These are phyloP conservation scores for Halichoerus grypus DNA, from an alignment of 2,113 vertebrate genomes.

Conservation along the genomic window DNA sequence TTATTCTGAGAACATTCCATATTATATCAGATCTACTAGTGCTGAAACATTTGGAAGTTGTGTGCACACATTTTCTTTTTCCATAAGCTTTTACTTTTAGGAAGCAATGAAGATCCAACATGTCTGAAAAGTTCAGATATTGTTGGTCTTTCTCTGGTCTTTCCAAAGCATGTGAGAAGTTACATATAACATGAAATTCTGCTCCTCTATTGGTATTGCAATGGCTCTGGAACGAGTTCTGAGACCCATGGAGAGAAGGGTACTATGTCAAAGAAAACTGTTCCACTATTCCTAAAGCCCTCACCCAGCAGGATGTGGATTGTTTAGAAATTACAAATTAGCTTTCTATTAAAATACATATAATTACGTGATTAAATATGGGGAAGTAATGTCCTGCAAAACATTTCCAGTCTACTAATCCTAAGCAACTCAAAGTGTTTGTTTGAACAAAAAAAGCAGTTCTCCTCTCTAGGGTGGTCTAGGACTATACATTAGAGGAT, in stretches of 20 bases:
- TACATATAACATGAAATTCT: background rate
- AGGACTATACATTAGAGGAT: background rate
- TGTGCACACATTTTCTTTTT: background rate
- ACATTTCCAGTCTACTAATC: conserved; percentile 53
- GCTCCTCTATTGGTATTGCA: accelerated
- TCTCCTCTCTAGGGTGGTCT: background rate
- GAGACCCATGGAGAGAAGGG: background rate
- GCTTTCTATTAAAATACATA: conserved; percentile 70
- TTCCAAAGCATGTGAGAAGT: background rate
- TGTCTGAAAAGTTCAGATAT: background rate
- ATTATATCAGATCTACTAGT: accelerated
- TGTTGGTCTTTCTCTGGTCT: background rate
- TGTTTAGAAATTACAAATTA: conserved; percentile 62
- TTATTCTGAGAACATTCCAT: background rate
- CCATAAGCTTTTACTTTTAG: background rate
- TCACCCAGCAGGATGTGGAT: background rate
- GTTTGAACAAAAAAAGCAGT: background rate
- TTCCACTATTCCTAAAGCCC: background rate
- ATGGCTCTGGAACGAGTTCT: background rate
- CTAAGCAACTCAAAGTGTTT: background rate
- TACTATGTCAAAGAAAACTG: background rate
- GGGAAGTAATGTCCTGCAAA: conserved; percentile 66
- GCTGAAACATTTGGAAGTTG: too few relatives aligned
- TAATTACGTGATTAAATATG: conserved; percentile 72
- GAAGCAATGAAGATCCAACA: background rate